phyloP scores from a whole-genome alignment of 2,888 invertebrate species.

The Melinaea menophilus region DNA sequence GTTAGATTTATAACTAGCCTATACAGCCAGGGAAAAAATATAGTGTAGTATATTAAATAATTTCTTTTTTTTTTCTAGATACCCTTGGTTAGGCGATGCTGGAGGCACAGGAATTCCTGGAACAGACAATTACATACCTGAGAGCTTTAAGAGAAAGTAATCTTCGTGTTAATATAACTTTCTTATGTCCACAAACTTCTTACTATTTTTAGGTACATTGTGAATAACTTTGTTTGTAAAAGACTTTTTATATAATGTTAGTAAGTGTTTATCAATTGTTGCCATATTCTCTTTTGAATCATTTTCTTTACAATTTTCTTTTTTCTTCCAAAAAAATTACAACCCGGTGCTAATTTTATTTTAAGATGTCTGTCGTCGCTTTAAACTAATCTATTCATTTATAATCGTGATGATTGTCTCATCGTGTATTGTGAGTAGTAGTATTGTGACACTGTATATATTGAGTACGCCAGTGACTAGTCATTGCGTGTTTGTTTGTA shows the following conservation, averaged over 20 bases:
- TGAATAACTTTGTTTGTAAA: slow-evolving; percentile 8
- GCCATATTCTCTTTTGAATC: not conserved
- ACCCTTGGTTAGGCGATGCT: slow-evolving; percentile 94
- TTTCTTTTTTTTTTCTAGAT: slow-evolving; percentile 52
- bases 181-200: slow-evolving; percentile 26
- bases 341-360: slow-evolving; percentile 1
- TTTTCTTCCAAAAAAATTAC: not conserved
- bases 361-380: slow-evolving; percentile 25
- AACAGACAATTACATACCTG: slow-evolving; percentile 88
- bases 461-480: slow-evolving; percentile 55
- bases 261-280: not conserved
- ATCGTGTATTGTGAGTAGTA: slow-evolving; percentile 43
- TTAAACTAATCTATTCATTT: slow-evolving; percentile 28
- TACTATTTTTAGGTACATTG: not conserved
- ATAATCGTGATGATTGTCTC: too few relatives aligned
- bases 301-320: not conserved
- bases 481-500: slow-evolving; percentile 46
- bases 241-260: not conserved
- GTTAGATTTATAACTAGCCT: too few relatives aligned
- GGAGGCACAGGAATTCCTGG: slow-evolving; percentile 88
- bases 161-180: slow-evolving; percentile 24
- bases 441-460: slow-evolving; percentile 35
- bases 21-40: too few relatives aligned
- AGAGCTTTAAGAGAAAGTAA: slow-evolving; percentile 76
- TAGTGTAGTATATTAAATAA: too few relatives aligned